Percentiles rank a stretch among this genome's conserved stretches.
These are phyloP conservation scores for Drosophila chauvacae DNA, from an alignment of 1,140 invertebrate species.

Conservation along the genomic window DNA sequence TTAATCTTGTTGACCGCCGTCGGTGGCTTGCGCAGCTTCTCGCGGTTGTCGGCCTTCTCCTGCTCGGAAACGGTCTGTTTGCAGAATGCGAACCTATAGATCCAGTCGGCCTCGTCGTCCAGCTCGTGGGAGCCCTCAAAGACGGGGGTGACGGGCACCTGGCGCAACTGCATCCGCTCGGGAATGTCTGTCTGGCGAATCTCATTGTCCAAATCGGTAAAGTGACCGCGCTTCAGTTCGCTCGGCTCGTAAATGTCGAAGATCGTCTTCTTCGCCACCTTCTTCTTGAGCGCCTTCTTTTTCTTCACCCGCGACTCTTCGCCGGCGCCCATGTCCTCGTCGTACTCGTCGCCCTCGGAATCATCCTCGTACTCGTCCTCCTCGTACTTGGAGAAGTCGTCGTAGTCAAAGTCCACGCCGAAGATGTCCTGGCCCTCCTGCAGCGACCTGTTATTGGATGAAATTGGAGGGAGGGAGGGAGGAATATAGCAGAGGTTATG, in stretches of 20 bases:
- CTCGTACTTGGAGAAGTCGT: conserved; percentile 96
- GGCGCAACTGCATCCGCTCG: conserved; percentile 95
- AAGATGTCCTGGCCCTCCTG: conserved; percentile 99
- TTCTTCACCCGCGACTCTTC: conserved; percentile 86
- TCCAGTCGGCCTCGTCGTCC: conserved; percentile 98
- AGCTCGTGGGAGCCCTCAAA: conserved; percentile 94
- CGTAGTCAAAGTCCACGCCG: conserved; percentile 99
- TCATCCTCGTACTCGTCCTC: conserved; percentile 95
- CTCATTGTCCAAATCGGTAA: conserved; percentile 97
- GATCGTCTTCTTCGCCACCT: conserved; percentile 94
- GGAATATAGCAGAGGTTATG: not conserved
- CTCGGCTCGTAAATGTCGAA: conserved; percentile 98
- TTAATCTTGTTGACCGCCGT: conserved; percentile 93
- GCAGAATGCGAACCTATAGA: conserved; percentile 96
- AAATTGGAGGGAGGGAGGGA: not conserved
- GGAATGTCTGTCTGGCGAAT: conserved; percentile 95
- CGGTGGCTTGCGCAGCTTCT: conserved; percentile 80
- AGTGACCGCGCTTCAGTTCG: conserved; percentile 97
- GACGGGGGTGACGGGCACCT: conserved; percentile 93
- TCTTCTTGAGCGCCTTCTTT: conserved; percentile 91
- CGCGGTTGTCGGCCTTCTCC: conserved; percentile 85
- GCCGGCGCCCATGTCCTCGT: conserved; percentile 88
- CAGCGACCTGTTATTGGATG: conserved; percentile 88
- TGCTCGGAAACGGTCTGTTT: conserved; percentile 92
- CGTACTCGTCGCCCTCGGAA: conserved; percentile 91